Conservation (phyloP, 1,140 invertebrate species). For the Ladona fulva region DNA sequence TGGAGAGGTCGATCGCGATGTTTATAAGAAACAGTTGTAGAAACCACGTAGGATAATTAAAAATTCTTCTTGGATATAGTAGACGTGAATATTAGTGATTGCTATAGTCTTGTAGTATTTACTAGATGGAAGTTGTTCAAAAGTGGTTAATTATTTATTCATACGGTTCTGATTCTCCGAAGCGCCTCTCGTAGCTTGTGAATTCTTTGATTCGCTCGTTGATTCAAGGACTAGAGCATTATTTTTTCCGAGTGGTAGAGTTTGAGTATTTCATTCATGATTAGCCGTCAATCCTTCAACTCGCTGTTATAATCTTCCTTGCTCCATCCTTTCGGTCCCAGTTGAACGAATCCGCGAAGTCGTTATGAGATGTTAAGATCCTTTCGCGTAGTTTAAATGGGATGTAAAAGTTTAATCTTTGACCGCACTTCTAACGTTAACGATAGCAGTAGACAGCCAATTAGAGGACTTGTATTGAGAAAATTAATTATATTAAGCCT, state of each 20-base stretch:
- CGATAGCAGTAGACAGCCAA: not conserved
- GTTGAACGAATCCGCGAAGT: too few species aligned
- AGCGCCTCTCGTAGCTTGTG: not conserved
- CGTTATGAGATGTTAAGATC: too few species aligned
- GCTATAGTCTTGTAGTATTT: not conserved
- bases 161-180: not conserved
- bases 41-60: not conserved
- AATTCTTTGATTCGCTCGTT: not conserved
- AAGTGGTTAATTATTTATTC: not conserved
- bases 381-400: too few species aligned
- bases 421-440: not conserved
- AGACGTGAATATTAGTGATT: not conserved
- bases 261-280: not conserved
- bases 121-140: not conserved
- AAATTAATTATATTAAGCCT: not conserved
- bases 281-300: not conserved
- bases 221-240: not conserved
- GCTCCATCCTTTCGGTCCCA: not conserved
- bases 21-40: not conserved
- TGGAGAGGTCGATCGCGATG: conserved; percentile 6
- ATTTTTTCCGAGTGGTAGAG: not conserved
- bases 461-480: not conserved
- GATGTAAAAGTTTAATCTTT: not conserved
- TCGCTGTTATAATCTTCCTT: not conserved
- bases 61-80: not conserved